These are phyloP conservation scores for Trissonchulus sp. DNA, from an alignment of 2,888 invertebrate species.

Conservation along the genomic window DNA sequence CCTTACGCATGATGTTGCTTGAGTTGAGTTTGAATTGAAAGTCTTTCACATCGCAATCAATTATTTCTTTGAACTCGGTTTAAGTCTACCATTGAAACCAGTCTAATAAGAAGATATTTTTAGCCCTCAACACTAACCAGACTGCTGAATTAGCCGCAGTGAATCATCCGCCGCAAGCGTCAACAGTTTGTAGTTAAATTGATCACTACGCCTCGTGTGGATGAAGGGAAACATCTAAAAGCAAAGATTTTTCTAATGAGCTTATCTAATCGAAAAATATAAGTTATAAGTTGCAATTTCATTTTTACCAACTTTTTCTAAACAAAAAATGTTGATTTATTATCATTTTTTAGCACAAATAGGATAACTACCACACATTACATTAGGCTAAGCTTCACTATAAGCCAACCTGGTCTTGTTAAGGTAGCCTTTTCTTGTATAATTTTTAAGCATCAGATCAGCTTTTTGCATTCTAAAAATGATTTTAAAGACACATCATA, in stretches of 20 bases:
- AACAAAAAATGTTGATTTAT: background rate
- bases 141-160: background rate
- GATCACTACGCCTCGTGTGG: background rate
- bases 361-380: too few relatives aligned
- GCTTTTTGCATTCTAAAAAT: too few relatives aligned
- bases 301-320: background rate
- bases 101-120: background rate
- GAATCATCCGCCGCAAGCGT: background rate
- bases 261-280: background rate
- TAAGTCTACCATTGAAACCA: too few relatives aligned
- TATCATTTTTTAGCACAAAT: background rate
- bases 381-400: too few relatives aligned
- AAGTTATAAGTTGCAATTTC: background rate
- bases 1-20: too few relatives aligned
- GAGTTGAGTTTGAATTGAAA: too few relatives aligned
- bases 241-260: background rate
- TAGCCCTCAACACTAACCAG: background rate
- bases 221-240: background rate
- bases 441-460: background rate
- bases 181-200: background rate
- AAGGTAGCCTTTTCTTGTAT: too few relatives aligned
- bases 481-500: too few relatives aligned
- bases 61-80: too few relatives aligned
- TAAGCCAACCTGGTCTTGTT: too few relatives aligned
- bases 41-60: too few relatives aligned